Percentiles rank a stretch among this genome's conserved stretches.
Evolutionary conservation across 2,888 invertebrate species (phyloP).

Genomic region (Galerucella calmariensis): DNA sequence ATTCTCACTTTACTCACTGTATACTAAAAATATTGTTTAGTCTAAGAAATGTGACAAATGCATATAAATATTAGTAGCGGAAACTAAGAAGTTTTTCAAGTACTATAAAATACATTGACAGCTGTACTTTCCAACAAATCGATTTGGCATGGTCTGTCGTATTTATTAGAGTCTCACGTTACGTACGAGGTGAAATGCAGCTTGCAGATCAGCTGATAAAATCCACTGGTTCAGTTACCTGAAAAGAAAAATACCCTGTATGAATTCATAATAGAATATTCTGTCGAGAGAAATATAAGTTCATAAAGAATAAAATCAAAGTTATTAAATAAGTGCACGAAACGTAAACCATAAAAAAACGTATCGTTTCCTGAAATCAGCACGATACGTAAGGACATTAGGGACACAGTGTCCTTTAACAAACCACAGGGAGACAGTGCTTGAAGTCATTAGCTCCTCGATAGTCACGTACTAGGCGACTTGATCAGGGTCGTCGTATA

Average conservation of each 20-base stretch:
- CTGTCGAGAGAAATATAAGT: neutral
- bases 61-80: neutral
- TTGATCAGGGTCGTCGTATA: neutral
- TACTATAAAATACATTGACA: slow-evolving; percentile 12
- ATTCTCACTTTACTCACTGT: neutral
- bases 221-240: neutral
- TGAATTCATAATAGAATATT: neutral
- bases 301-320: slow-evolving; percentile 11
- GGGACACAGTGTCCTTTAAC: slow-evolving; percentile 12
- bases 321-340: slow-evolving; percentile 15
- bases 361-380: slow-evolving; percentile 17
- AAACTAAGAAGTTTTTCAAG: slow-evolving; percentile 8
- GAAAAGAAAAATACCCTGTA: neutral
- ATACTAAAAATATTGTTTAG: neutral
- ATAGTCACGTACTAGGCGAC: slow-evolving; percentile 8
- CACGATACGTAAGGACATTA: slow-evolving; percentile 17
- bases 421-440: slow-evolving; percentile 12
- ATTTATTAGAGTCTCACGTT: slow-evolving; percentile 4
- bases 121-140: slow-evolving; percentile 13
- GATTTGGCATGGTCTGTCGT: slow-evolving; percentile 5
- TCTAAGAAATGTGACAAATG: slow-evolving; percentile 11
- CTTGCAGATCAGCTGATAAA: neutral
- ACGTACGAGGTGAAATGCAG: neutral
- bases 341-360: slow-evolving; percentile 15
- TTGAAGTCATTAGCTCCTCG: slow-evolving; percentile 14